phyloP scores from a whole-genome alignment of 2,888 invertebrate species.

The Xanthorhoe designata region DNA sequence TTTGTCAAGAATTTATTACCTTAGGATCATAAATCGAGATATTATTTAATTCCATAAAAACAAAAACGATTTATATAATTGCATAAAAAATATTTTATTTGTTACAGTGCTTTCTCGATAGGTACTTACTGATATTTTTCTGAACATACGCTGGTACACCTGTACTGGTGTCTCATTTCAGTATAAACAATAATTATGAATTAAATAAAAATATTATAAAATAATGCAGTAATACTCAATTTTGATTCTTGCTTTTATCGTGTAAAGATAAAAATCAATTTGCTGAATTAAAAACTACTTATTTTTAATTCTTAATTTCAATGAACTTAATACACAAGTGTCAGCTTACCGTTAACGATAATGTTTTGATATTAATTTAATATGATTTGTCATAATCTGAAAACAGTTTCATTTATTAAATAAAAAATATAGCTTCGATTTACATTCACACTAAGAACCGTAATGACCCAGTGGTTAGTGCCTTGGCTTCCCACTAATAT shows the following conservation, averaged over 20 bases:
- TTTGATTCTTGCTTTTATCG: neutral
- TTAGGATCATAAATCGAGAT: neutral
- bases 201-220: neutral
- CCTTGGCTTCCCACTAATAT: too few species aligned
- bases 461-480: too few species aligned
- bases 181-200: neutral
- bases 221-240: neutral
- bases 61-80: neutral
- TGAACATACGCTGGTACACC: neutral
- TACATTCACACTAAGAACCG: neutral
- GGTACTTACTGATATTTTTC: neutral
- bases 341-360: neutral
- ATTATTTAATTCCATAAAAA: neutral
- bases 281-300: neutral
- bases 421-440: neutral
- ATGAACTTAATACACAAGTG: neutral
- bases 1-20: neutral
- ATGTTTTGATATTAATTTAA: neutral
- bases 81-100: neutral
- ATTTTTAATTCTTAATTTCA: neutral
- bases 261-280: neutral
- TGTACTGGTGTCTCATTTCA: neutral
- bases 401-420: neutral
- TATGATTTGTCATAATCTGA: neutral
- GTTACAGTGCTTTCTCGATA: neutral